Conservation (phyloP, 2,113 vertebrate species). For the Steatornis caripensis region DNA sequence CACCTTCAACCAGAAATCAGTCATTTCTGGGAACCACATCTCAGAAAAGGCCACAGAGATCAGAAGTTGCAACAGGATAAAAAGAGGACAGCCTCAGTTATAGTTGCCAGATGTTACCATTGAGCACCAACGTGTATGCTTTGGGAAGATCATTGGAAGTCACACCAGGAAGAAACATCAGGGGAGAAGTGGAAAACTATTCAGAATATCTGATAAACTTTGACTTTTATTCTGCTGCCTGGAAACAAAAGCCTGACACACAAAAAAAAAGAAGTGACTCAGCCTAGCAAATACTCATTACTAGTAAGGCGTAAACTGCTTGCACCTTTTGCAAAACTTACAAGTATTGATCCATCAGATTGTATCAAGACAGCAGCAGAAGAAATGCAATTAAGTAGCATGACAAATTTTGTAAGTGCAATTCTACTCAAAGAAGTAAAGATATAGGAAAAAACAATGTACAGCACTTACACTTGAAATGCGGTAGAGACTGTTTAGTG, state of each 20-base stretch:
- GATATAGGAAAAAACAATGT: not conserved
- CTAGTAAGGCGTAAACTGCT: not conserved
- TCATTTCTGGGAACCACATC: not conserved
- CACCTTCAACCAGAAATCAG: not conserved
- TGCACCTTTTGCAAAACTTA: not conserved
- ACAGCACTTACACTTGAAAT: not conserved
- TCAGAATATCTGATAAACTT: not conserved
- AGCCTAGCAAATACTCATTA: not conserved
- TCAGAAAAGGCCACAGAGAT: not conserved
- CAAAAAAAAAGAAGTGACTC: not conserved
- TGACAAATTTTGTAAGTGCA: not conserved
- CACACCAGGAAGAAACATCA: not conserved
- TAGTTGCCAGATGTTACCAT: not conserved
- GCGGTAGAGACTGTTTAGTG: not conserved
- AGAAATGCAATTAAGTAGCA: not conserved
- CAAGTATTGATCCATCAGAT: not conserved
- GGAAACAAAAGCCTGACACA: not conserved
- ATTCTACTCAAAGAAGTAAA: not conserved
- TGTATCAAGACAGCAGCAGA: not conserved
- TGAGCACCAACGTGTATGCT: not conserved
- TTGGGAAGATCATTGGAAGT: not conserved
- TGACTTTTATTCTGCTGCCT: not conserved
- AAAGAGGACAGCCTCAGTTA: not conserved
- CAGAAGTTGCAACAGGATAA: not conserved
- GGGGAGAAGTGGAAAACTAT: not conserved